A percentile compares a stretch with the other conserved stretches of the same genome.
phyloP scores from a whole-genome alignment of 2,888 invertebrate genomes.

The Melipona beecheii region DNA sequence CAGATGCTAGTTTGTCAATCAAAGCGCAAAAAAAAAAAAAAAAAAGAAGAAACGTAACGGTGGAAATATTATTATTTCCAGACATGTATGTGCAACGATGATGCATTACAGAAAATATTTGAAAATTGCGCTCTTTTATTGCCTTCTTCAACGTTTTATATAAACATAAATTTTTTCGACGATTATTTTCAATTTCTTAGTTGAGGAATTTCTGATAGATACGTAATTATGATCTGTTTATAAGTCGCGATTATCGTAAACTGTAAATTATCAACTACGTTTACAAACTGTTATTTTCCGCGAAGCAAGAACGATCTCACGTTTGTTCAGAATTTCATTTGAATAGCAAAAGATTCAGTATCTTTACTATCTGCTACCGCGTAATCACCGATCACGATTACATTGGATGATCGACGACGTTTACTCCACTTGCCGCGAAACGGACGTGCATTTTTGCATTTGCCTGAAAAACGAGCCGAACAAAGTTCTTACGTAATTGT shows the following conservation, averaged over 20 bases:
- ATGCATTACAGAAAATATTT: conserved; percentile 3
- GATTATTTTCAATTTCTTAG: background rate
- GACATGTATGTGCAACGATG: background rate
- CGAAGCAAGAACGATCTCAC: background rate
- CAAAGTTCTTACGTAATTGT: conserved; percentile 31
- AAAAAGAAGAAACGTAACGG: too few relatives aligned
- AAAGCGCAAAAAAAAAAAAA: background rate
- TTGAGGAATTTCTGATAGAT: conserved; percentile 5
- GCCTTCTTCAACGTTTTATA: too few relatives aligned
- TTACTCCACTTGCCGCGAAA: background rate
- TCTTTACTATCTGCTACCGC: background rate
- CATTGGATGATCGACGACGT: background rate
- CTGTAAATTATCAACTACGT: background rate
- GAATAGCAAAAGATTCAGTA: background rate
- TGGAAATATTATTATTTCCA: background rate
- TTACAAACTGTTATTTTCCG: background rate
- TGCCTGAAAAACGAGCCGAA: background rate
- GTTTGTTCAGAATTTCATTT: background rate
- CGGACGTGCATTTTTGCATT: background rate
- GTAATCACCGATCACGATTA: background rate
- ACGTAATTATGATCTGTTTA: background rate
- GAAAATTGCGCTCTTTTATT: conserved; percentile 26
- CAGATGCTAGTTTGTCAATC: background rate
- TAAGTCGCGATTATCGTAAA: background rate
- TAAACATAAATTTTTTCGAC: conserved; percentile 1